A percentile compares a stretch with the other conserved stretches of the same genome.
Conservation (phyloP, 2,888 invertebrate species). For the Ischnura elegans region DNA sequence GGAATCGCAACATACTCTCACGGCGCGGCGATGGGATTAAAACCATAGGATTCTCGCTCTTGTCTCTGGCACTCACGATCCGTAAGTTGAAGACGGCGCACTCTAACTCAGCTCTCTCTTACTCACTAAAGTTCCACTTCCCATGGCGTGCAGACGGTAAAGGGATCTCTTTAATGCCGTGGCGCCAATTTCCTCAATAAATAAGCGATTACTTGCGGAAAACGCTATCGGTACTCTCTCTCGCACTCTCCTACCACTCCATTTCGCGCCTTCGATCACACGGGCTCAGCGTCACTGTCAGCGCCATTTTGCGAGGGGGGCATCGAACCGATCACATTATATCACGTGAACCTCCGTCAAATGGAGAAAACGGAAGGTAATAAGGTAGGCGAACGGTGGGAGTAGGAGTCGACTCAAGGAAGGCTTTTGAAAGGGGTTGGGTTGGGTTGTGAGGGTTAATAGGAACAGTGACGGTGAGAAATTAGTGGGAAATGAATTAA, state of each 20-base stretch:
- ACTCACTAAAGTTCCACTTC: background rate
- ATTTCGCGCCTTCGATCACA: background rate
- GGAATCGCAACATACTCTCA: background rate
- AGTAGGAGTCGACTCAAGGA: background rate
- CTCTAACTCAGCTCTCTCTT: background rate
- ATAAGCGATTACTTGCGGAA: slow-evolving; percentile 32
- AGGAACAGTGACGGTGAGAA: background rate
- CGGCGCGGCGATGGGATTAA: background rate
- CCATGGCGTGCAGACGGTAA: background rate
- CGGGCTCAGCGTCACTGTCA: background rate
- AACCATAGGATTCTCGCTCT: background rate
- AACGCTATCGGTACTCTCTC: background rate
- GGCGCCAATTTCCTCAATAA: slow-evolving; percentile 26
- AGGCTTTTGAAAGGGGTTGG: background rate
- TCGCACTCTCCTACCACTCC: background rate
- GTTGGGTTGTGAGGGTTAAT: background rate
- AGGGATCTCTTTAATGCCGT: background rate
- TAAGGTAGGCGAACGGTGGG: background rate
- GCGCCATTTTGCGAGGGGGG: background rate
- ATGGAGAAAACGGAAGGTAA: background rate
- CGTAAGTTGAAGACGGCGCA: background rate
- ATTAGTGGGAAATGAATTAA: background rate
- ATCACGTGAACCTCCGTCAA: background rate
- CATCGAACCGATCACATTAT: background rate
- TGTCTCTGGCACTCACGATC: background rate